Evolutionary conservation across 2,113 vertebrate species (phyloP).

Genomic region (Crotalus horridus): DNA sequence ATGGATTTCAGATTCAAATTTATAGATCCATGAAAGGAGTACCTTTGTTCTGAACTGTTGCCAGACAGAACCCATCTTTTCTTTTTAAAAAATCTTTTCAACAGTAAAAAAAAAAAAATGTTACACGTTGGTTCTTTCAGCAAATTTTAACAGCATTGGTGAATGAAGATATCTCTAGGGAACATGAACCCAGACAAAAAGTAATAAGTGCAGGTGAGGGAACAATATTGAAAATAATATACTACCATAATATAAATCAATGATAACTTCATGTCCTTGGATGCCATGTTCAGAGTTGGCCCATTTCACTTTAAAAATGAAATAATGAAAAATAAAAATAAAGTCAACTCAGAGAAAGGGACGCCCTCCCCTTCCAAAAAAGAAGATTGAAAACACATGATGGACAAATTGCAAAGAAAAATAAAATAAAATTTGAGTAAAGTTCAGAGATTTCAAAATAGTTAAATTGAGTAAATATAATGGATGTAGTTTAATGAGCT

Average conservation of each 20-base stretch:
- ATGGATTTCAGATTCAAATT: constrained; percentile 14
- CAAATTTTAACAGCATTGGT: neutral
- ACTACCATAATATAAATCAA: constrained; percentile 5
- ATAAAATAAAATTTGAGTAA: neutral
- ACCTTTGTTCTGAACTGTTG: neutral
- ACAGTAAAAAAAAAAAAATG: neutral
- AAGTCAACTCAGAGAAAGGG: neutral
- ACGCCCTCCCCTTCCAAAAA: neutral
- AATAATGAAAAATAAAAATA: neutral
- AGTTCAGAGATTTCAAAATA: constrained; percentile 12
- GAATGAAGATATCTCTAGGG: constrained; percentile 5
- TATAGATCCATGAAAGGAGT: accelerated
- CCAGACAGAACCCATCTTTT: neutral
- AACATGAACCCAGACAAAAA: constrained; percentile 1
- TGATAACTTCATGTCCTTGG: neutral
- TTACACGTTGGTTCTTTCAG: accelerated
- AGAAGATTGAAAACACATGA: neutral
- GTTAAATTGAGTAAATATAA: neutral
- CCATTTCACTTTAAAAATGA: neutral
- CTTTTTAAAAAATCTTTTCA: neutral
- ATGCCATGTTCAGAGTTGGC: neutral
- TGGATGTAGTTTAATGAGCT: neutral
- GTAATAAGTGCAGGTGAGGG: constrained; percentile 12
- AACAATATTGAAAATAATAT: constrained; percentile 24
- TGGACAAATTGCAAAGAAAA: neutral